Evolutionary conservation across 2,113 vertebrate genomes (phyloP), one percentile per base, ranked within the genome.

Genomic region (Enhydra lutris): DNA sequence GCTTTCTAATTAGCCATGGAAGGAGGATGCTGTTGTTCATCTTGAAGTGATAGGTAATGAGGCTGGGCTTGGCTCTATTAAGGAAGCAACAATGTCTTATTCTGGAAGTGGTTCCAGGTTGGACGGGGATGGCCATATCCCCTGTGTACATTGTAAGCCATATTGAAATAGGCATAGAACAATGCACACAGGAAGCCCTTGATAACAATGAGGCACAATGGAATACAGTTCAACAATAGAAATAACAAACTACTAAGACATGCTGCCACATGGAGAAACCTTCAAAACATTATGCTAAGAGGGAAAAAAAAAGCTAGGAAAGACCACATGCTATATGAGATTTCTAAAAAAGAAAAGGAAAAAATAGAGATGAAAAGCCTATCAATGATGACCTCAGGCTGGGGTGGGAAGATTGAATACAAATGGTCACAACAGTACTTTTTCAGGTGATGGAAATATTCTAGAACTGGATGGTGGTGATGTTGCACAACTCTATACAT

Each of bases 11-110:
- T 13, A 13, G 6, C 42, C 8, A 6, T 71, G 42, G 63, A 83
- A 87, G 52, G 36, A 65, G 17, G 34, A 18, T 26, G 4, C 31
- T 24, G 1, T 36, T 10, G 71, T 26, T 74, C 6, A 29, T 61
- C 94, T 50, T 45, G 89, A 80, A 34, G 21, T 83, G n/a, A 45
- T 42, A n/a, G 87, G 50, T 83, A 61, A 63, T 50, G 50, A 78
- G 76, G 21, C 69, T 7, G 79, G 17, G 14, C 50, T 84, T 73
- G 71, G 23, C 15, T 65, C 78, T 94, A 3, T 57, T 63, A 39
- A 57, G 45, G 15, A 39, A 29, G 20, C n/a, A 36, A 18, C 42
- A 3, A 0, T 7, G 26, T 80, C 82, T 94, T 65, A n/a, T 7
- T 21, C 23, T 12, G 52, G 57, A 96, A 74, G 6, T 31, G 17